These are phyloP conservation scores for Cosmorhoe ocellata DNA, from an alignment of 2,888 invertebrate species.

Conservation along the genomic window DNA sequence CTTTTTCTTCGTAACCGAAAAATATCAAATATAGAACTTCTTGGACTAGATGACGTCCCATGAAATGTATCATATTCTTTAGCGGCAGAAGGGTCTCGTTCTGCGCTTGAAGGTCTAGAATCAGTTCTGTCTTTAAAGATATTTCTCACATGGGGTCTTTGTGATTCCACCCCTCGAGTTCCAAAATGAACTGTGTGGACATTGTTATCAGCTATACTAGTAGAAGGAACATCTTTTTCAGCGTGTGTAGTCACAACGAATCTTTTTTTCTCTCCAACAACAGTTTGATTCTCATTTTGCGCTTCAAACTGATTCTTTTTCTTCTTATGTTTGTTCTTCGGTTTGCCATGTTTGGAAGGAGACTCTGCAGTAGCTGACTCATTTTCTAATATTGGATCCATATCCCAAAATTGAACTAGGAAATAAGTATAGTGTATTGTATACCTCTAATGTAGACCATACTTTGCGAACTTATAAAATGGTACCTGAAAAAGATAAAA, in stretches of 20 bases:
- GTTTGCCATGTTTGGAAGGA: conserved; percentile 67
- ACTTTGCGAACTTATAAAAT: conserved; percentile 47
- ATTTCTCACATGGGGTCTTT: conserved; percentile 71
- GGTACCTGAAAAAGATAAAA: conserved; percentile 64
- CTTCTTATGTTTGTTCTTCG: conserved; percentile 72
- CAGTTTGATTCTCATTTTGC: conserved; percentile 65
- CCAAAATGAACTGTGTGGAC: conserved; percentile 78
- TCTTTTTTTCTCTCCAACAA: conserved; percentile 71
- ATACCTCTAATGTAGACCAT: conserved; percentile 63
- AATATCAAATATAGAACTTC: conserved; percentile 79
- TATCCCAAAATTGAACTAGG: conserved; percentile 48
- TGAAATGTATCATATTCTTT: conserved; percentile 79
- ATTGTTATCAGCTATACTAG: conserved; percentile 63
- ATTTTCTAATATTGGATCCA: conserved; percentile 81
- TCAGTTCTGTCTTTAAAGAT: conserved; percentile 69
- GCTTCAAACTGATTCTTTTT: conserved; percentile 59
- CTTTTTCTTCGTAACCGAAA: conserved; percentile 76
- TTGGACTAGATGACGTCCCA: conserved; percentile 75
- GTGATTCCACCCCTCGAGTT: conserved; percentile 73
- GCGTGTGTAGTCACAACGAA: conserved; percentile 73
- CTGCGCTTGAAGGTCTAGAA: conserved; percentile 68
- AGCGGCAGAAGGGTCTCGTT: conserved; percentile 58
- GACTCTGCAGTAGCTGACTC: conserved; percentile 70
- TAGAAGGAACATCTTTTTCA: conserved; percentile 62
- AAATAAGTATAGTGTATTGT: too few species aligned